Base-by-base conservation (phyloP, 2,888 invertebrate species). In the Chloromyia formosa region DNA sequence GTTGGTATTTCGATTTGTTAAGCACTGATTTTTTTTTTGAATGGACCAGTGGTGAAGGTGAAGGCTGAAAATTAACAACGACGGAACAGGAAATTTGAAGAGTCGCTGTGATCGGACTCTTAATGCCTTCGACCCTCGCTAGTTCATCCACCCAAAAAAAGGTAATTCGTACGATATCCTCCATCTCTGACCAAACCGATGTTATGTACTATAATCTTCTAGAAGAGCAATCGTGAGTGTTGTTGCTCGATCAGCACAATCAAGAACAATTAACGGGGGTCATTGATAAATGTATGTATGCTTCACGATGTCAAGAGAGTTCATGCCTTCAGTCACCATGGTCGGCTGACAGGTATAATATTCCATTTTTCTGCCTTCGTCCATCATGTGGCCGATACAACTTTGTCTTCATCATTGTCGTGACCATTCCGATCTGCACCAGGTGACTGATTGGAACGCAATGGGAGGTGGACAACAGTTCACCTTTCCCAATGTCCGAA, bases 401-500 rank as follows among this genome's bases (percentile, higher is more conserved):
- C 71, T 71, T 58, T 71, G 71, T 71, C 71, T 71, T 71, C 56
- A 71, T 71, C 71, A 71, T 58, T 18, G 40, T 71, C 66, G 49
- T 66, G 66, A 66, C 22, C 66, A 66, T 49, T 16, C 10, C 66
- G 66, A 66, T 66, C 71, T 71, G 56, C 71, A 56, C 56, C 58
- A 71, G 56, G 71, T 71, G 71, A 71, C 56, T 56, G 71, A 71
- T 71, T 71, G 71, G 58, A 71, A 58, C 71, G 58, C 71, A 56
- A 58, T 71, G 71, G 71, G 71, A 58, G 71, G 71, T 71, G 71
- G 71, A 71, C 71, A 71, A 71, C 58, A 66, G 66, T 71, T 56
- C 71, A 71, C 71, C 71, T 71, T 42, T 10, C 22, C 42, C 35
- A 71, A 58, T 7, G 27, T 35, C 42, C 22, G 3, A 27, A 58